Evolutionary conservation across 2,113 vertebrate species (phyloP).

Genomic region (Morone chrysops): DNA sequence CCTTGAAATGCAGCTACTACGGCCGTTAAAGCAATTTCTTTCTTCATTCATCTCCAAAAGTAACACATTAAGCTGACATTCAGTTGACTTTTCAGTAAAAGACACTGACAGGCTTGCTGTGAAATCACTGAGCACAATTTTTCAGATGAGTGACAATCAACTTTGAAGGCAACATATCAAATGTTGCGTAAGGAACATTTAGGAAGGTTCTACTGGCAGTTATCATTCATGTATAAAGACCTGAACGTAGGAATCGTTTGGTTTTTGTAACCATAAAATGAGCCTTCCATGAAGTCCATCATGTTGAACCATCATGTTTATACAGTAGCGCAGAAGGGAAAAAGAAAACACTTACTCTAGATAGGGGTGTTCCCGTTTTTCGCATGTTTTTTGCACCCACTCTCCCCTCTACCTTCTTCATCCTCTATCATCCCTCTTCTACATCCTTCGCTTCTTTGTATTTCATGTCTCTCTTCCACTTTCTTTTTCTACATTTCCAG

Average conservation of each 20-base stretch:
- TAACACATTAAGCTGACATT: slow-evolving; percentile 54
- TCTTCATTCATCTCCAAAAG: slow-evolving; percentile 29
- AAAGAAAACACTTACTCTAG: no score
- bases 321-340: no score
- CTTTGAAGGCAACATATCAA: slow-evolving; percentile 3
- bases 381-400: no score
- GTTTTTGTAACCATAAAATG: no score
- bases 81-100: slow-evolving; percentile 59
- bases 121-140: slow-evolving; percentile 47
- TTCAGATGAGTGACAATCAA: slow-evolving; percentile 34
- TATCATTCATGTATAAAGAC: no score
- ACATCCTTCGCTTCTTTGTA: no score
- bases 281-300: no score
- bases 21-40: slow-evolving; percentile 21
- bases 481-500: background rate
- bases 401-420: background rate
- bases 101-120: slow-evolving; percentile 29
- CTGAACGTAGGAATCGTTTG: no score
- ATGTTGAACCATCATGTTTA: no score
- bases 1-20: slow-evolving; percentile 31
- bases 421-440: background rate
- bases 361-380: no score
- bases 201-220: no score
- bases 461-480: background rate
- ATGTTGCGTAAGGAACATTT: no score